phyloP scores from a whole-genome alignment of 2,113 vertebrate genomes.

The Pseudopodoces humilis region DNA sequence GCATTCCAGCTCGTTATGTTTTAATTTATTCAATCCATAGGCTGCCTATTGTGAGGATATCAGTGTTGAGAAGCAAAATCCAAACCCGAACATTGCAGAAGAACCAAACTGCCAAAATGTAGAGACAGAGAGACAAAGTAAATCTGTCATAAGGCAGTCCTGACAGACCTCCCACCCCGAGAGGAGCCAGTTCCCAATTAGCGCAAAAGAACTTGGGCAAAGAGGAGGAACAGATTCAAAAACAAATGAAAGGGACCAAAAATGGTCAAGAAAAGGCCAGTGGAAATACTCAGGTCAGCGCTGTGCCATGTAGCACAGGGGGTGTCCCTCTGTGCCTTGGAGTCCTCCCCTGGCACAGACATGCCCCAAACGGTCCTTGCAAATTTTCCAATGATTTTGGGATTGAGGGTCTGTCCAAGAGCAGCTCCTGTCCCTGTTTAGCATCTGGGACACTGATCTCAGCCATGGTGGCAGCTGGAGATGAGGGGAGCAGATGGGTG shows the following conservation, averaged over 20 bases:
- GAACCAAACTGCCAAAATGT: constrained; percentile 64
- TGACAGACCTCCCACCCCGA: constrained; percentile 67
- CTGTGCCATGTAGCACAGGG: background rate
- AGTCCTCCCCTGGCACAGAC: background rate
- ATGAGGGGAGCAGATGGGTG: background rate
- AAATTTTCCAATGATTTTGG: background rate
- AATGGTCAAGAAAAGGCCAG: constrained; percentile 66
- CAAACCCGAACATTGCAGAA: constrained; percentile 63
- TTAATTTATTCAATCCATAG: constrained; percentile 71
- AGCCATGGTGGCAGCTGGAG: background rate
- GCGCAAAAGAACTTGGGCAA: constrained; percentile 55
- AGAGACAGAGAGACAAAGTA: constrained; percentile 66
- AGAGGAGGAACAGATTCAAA: constrained; percentile 62
- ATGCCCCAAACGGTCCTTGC: rapidly evolving
- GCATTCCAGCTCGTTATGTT: constrained; percentile 55
- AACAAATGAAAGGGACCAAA: constrained; percentile 70
- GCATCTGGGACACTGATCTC: background rate
- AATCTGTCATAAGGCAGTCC: constrained; percentile 62
- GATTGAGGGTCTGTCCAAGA: background rate
- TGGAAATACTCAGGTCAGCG: constrained; percentile 61
- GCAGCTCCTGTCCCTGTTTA: background rate
- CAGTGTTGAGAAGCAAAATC: constrained; percentile 37
- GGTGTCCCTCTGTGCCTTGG: background rate
- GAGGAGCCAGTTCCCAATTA: constrained; percentile 70
- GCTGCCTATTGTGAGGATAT: constrained; percentile 65